Evolutionary conservation across 23 tunicate genomes (phyloP).

Genomic region (Trididemnum clinides): DNA sequence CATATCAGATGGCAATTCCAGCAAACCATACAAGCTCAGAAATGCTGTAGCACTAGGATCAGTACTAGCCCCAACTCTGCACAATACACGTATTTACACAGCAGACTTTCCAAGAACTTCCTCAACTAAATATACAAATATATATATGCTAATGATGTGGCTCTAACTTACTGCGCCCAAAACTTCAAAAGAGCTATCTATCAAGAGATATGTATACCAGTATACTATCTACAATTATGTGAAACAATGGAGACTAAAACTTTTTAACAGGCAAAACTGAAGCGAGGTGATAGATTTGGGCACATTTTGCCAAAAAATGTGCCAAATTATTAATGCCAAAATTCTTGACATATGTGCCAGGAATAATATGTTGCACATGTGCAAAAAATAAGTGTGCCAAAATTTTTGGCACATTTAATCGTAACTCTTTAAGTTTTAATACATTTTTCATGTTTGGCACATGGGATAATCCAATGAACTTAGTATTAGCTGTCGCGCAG

Average conservation of each 20-base stretch:
- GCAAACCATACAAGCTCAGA: neutral
- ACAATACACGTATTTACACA: neutral
- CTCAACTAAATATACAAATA: neutral
- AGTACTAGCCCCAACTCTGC: neutral
- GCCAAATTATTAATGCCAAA: too few relatives aligned
- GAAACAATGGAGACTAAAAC: neutral
- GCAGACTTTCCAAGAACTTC: neutral
- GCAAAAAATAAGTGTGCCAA: too few relatives aligned
- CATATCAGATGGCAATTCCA: neutral
- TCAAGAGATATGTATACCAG: neutral
- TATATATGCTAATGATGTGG: neutral
- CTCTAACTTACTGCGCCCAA: neutral
- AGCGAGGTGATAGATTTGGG: too few relatives aligned
- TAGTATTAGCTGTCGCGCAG: too few relatives aligned
- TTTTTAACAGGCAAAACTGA: neutral
- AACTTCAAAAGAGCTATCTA: neutral
- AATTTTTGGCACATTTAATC: too few relatives aligned
- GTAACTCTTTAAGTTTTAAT: too few relatives aligned
- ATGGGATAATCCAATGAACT: too few relatives aligned
- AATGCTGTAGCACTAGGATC: neutral
- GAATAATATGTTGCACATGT: too few relatives aligned
- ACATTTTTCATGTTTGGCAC: too few relatives aligned
- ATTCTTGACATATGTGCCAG: too few relatives aligned
- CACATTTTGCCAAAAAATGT: too few relatives aligned
- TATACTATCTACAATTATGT: neutral